These are phyloP conservation scores for Tupaia chinensis DNA, from an alignment of 2,113 vertebrate genomes.

Conservation along the genomic window DNA sequence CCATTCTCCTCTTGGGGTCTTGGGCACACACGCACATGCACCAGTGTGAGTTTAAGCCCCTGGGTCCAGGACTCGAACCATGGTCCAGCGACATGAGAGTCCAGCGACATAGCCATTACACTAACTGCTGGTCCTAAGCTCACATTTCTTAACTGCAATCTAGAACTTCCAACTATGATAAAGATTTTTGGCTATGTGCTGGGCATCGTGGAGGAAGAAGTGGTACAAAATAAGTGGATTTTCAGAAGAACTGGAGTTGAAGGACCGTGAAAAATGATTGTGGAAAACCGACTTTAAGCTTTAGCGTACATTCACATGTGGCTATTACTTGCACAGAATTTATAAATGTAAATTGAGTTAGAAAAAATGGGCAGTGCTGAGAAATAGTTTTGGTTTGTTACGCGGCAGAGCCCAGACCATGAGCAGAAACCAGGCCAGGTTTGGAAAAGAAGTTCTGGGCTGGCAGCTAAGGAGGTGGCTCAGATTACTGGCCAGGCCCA, in stretches of 20 bases:
- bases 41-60: too few species aligned
- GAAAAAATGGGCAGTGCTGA: neutral
- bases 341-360: neutral
- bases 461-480: neutral
- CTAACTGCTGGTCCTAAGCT: neutral
- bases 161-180: neutral
- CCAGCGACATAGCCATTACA: too few species aligned
- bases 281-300: neutral
- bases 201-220: neutral
- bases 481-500: neutral
- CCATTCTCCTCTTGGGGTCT: too few species aligned
- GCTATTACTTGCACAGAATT: neutral
- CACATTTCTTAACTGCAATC: neutral
- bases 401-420: neutral
- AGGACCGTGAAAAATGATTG: neutral
- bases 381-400: neutral
- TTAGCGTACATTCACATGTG: neutral
- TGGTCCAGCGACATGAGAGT: too few species aligned
- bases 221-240: neutral
- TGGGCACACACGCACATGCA: too few species aligned
- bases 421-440: neutral
- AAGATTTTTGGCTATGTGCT: neutral
- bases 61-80: too few species aligned
- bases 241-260: neutral
- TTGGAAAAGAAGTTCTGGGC: neutral